Base-by-base conservation (phyloP, 37 sponge, comb jelly and placozoan genomes). In the Spongia lamella region DNA sequence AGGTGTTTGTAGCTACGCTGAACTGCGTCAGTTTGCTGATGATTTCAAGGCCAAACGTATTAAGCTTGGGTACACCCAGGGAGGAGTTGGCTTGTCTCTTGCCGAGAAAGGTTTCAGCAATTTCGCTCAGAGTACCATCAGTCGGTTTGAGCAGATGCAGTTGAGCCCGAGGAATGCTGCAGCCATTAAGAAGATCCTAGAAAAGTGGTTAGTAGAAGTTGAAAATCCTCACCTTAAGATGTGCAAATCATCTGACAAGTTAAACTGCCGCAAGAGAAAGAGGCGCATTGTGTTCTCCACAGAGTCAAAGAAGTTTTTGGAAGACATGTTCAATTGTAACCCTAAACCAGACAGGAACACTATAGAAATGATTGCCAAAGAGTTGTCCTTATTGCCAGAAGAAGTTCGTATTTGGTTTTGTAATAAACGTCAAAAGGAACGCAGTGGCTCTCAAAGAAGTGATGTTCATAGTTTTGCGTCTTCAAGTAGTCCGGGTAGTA, bases 401-500 rank as follows among this genome's bases (percentile, higher is more conserved):
- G 93, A 93, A 75, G 89, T 93, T 37, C 77, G 93, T 1, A 89
- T 93, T 31, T 93, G 93, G 93, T 93, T 93, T 36, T 93, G 93
- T 70, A 93, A 93, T 86, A 93, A 93, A 56, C 64, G 93, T 1
- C 93, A 93, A 79, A 93, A 93, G 77, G 58, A 68, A 56, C 84
- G 85, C 56, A 77, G 80, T 5, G 9, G 29, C 9, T 27, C 25
- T 14, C 3, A 21, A n/a, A 16, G 37, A 24, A 15, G 11, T 49
- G 30, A 47, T 37, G 43, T 19, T 3, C 55, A 40, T 14, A 29
- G 22, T 36, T n/a, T 31, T 38, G 38, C 15, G 1, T 30, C 70
- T 7, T 54, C 13, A 57, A 25, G 59, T 32, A 72, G 59, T 35
- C 73, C 73, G 15, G 9, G 7, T 13, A 43, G 47, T 9, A 43